Conservation (phyloP, 2,113 vertebrate genomes). For the Butastur rufipennis region DNA sequence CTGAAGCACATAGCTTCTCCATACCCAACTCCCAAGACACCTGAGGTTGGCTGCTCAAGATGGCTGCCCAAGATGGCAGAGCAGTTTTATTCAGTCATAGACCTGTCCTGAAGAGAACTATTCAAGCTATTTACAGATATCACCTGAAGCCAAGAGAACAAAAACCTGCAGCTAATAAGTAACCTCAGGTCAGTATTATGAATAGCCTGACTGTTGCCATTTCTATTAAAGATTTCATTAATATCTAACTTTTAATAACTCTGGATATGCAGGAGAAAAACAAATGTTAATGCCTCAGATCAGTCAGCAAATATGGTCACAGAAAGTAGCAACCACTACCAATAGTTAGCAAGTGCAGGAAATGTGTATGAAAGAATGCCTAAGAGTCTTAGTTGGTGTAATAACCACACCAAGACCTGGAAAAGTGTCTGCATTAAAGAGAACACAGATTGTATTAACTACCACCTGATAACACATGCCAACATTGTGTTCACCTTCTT, state of each 20-base stretch:
- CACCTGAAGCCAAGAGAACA: neutral
- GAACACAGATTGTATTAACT: neutral
- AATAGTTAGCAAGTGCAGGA: neutral
- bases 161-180: neutral
- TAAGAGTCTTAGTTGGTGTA: neutral
- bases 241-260: neutral
- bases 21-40: neutral
- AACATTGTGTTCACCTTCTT: neutral
- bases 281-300: neutral
- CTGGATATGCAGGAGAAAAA: neutral
- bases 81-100: neutral
- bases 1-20: neutral
- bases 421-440: neutral
- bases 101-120: neutral
- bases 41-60: neutral
- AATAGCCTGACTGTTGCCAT: neutral
- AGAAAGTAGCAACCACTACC: neutral
- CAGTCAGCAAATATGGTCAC: neutral
- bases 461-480: neutral
- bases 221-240: neutral
- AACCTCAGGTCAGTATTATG: neutral
- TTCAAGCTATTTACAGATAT: neutral
- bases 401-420: neutral
- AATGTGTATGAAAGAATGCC: neutral
- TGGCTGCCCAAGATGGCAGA: neutral